Base-by-base conservation (phyloP, 1,140 invertebrate species). In the Oncopodura yosiiana region DNA sequence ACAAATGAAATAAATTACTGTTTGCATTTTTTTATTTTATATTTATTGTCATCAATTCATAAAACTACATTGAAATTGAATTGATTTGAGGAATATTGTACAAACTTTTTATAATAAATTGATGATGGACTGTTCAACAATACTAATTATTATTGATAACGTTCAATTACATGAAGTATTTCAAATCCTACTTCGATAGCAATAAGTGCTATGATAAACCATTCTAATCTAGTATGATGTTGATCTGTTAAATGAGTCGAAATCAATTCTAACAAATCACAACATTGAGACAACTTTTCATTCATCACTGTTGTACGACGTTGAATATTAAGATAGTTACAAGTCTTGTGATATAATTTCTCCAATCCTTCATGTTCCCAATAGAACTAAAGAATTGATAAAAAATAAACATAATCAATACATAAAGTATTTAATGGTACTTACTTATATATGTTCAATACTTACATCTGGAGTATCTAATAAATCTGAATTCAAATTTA, bases 141-240 rank as follows among this genome's bases (percentile, higher is more conserved):
- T n/a, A n/a, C n/a, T n/a, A n/a, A n/a, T n/a, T n/a, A n/a, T n/a
- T n/a, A 14, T n/a, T 19, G 29, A 18, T 58, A 53, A 2, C 69
- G 62, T 45, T 87, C 82, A 32, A 79, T 66, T 67, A 84, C 86
- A 73, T 94, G 90, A 12, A 92, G 68, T 50, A 81, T 75, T 74
- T 94, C 90, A 71, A 94, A 92, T 36, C 73, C 80, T 30, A 95
- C 91, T 75, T 97, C 94, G 0, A 94, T 83, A 78, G 93, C 82
- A 70, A 97, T 97, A 18, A 97, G 78, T 41, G 85, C 74, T 51
- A 97, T 97, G 49, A 97, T 94, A 86, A 96, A 94, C 87, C 87
- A 89, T 71, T 97, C 94, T 1, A 97, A 75, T 3, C 88, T 75
- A 2, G 87, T 80, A 69, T 94, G 89, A 73, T 95, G 91, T 11